Evolutionary conservation across 2,797 vertebrate species (phyloP), one percentile per base, ranked within the genome.

Genomic region (Tragelaphus eurycerus): DNA sequence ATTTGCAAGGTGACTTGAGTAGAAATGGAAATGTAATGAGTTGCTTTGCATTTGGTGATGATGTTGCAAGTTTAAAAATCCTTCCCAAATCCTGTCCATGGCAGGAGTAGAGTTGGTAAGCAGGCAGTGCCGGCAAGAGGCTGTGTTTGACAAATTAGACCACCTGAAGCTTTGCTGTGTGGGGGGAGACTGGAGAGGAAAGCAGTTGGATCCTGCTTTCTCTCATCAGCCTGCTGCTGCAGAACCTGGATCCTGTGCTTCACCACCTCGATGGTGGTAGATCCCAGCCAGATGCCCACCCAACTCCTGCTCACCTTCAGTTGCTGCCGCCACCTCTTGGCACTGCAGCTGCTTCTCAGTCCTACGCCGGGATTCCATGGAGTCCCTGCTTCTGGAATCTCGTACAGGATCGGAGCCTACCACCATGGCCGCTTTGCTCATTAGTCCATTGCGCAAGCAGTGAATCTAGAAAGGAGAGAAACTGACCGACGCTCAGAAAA

Each of bases 181-280:
- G 4, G 25, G 57, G 29, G 19, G 27, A 21, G 16, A 23, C 14
- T 16, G 50, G 13, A n/a, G 25, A 50, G 6, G 12, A 43, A 31
- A 52, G 19, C 4, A 23, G 0, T 60, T 90, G 43, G 11, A 29
- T 19, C 15, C 29, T 74, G 38, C 3, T 78, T 84, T 27, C 50
- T 11, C 34, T 92, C 1, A 9, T 99, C 99, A 0, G 99, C 99
- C 98, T 99, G 99, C 78, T 99, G 99, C 99, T 99, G 99, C 97
- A 99, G 99, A 93, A 99, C 99, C 98, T 99, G 99, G 97, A 99
- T 99, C 99, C 99, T 99, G 97, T 99, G 99, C 98, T 99, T 99
- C 98, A 99, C 99, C 15, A 99, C 99, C 92, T 99, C 99, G 38
- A 99, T 99, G 89, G 99, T 99, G 98, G 99, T 7, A 99, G 59